Evolutionary conservation across 2,888 invertebrate species (phyloP), one percentile per base, ranked within the genome.

Genomic region (Dasypolia templi): DNA sequence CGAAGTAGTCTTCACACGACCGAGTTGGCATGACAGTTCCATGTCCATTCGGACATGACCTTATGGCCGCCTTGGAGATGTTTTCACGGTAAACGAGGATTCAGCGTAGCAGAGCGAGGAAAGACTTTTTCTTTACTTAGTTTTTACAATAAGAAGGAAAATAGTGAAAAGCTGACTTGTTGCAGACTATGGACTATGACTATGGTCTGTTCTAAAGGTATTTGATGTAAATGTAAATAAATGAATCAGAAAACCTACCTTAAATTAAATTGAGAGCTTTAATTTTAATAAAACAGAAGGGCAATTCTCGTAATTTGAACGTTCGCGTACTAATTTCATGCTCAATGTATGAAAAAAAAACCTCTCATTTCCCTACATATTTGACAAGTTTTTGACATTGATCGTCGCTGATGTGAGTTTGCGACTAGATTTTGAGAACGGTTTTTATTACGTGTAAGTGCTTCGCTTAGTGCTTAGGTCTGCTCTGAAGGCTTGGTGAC

Each of bases 1-100:
- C 35, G 39, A 69, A 67, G 35, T n/a, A n/a, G n/a, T n/a, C 81
- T 42, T 53, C 44, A 64, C 86, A 81, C 86, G 86, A 66, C 26
- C 56, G 22, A 51, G 55, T 74, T 69, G 64, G 70, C 76, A 19
- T 83, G 75, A 71, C 70, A 67, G 58, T 69, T 69, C 62, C 68
- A 42, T 46, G n/a, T n/a, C n/a, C n/a, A n/a, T n/a, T n/a, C n/a
- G 64, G n/a, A n/a, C n/a, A n/a, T n/a, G n/a, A n/a, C n/a, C n/a
- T n/a, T n/a, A n/a, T n/a, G n/a, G 35, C 49, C 39, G 55, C 42
- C 56, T 35, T 26, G 84, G 81, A 75, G 83, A 63, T 72, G 66
- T 66, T 81, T 74, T 53, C 56, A 55, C 56, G 64, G 44, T 72
- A 68, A 77, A 62, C 58, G 68, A 49, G 56, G 46, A 64, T 53